Conservation (phyloP, 2,797 vertebrate species). For the Enteromius afrohamiltoni region DNA sequence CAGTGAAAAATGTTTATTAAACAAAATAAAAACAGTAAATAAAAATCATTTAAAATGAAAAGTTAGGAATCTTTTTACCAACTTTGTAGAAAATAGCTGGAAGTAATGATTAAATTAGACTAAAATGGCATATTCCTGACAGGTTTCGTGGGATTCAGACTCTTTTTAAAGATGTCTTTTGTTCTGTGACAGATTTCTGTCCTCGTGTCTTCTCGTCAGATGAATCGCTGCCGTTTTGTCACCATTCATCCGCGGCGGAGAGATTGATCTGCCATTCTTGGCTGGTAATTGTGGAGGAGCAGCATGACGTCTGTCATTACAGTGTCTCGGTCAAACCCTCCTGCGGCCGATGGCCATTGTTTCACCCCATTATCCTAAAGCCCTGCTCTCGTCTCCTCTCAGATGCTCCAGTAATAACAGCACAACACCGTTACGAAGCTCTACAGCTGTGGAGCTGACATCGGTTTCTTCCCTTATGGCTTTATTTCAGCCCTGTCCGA, state of each 20-base stretch:
- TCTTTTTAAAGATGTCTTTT: constrained; percentile 1
- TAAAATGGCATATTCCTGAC: not conserved
- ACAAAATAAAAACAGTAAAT: not conserved
- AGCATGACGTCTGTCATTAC: constrained; percentile 32
- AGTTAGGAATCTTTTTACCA: not conserved
- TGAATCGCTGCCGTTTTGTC: not conserved
- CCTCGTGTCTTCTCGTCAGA: not conserved
- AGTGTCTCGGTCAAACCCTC: constrained; percentile 12
- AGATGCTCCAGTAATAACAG: not conserved
- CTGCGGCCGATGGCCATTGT: not conserved
- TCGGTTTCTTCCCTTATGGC: constrained; percentile 22
- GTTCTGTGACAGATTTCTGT: constrained; percentile 28
- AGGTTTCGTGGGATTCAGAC: not conserved
- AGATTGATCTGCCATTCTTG: constrained; percentile 34
- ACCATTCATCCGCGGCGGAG: not conserved
- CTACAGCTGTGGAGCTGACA: not conserved
- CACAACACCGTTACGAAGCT: not conserved
- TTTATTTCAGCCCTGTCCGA: constrained; percentile 28
- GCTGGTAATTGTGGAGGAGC: constrained; percentile 40
- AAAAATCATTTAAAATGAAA: not conserved
- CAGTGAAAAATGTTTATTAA: not conserved
- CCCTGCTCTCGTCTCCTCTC: constrained; percentile 3
- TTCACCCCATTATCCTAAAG: constrained; percentile 20
- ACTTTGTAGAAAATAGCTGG: not conserved
- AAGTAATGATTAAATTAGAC: not conserved